Conservation (phyloP, 2,113 vertebrate genomes). For the Spermophilus dauricus region DNA sequence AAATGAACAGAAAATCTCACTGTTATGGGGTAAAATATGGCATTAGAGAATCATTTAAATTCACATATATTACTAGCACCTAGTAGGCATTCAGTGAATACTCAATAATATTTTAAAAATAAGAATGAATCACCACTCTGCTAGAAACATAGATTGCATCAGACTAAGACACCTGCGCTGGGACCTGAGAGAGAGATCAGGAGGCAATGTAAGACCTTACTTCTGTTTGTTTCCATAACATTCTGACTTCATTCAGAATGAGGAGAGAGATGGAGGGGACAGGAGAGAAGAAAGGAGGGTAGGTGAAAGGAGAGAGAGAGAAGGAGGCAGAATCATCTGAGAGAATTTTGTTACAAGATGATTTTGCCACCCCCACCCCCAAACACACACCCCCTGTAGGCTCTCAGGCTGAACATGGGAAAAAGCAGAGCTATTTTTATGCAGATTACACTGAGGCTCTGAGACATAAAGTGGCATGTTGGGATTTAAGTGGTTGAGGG, state of each 20-base stretch:
- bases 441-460: neutral
- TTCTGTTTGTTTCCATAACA: neutral
- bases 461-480: conserved; percentile 19
- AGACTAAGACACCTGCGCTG: too few species aligned
- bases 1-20: neutral
- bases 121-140: neutral
- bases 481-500: conserved; percentile 58
- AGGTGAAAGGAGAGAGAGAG: neutral
- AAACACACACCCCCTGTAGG: neutral
- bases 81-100: neutral
- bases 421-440: conserved; percentile 41
- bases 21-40: neutral
- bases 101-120: neutral
- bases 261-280: too few species aligned
- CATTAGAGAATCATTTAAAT: neutral
- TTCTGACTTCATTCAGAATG: neutral
- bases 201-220: neutral
- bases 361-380: neutral
- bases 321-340: neutral
- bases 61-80: neutral
- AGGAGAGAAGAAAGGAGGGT: neutral
- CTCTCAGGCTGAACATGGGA: neutral
- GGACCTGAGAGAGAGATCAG: neutral
- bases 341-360: neutral
- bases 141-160: neutral